These are phyloP conservation scores for Xiphophorus hellerii DNA, from an alignment of 2,113 vertebrate genomes.

Conservation along the genomic window DNA sequence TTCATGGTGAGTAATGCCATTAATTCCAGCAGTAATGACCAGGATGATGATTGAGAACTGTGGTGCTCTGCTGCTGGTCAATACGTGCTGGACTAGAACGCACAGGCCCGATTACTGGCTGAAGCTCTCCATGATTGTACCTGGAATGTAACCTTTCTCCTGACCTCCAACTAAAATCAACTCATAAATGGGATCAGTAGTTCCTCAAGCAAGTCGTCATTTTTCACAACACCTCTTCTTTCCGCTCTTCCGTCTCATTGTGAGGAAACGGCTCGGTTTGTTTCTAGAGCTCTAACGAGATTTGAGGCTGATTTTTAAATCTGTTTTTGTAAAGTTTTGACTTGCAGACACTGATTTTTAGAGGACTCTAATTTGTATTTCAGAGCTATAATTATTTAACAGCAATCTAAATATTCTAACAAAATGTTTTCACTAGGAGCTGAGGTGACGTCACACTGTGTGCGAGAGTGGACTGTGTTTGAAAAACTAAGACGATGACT, in stretches of 20 bases:
- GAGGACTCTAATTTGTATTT: neutral
- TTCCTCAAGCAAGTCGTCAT: slow-evolving; percentile 17
- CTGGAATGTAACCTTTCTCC: slow-evolving; percentile 46
- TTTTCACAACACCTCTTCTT: slow-evolving; percentile 14
- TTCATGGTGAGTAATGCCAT: slow-evolving; percentile 70
- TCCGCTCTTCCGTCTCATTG: neutral
- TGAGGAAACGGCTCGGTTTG: too few relatives aligned
- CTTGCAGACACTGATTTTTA: neutral
- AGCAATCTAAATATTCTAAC: too few relatives aligned
- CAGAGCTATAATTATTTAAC: neutral
- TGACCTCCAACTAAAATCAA: slow-evolving; percentile 46
- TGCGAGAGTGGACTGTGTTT: neutral
- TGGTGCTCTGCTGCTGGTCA: slow-evolving; percentile 55
- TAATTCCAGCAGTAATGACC: slow-evolving; percentile 70
- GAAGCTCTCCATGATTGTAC: slow-evolving; percentile 40
- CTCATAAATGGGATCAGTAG: slow-evolving; percentile 20
- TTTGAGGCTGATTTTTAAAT: neutral
- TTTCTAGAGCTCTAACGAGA: too few relatives aligned
- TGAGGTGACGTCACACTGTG: neutral
- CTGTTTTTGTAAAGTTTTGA: neutral
- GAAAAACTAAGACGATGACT: neutral
- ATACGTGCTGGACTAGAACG: slow-evolving; percentile 54
- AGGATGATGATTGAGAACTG: slow-evolving; percentile 65
- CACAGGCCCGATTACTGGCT: slow-evolving; percentile 49
- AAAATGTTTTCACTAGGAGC: neutral